These are phyloP conservation scores for Botia almorhae DNA, from an alignment of 2,797 vertebrate species.

Conservation along the genomic window DNA sequence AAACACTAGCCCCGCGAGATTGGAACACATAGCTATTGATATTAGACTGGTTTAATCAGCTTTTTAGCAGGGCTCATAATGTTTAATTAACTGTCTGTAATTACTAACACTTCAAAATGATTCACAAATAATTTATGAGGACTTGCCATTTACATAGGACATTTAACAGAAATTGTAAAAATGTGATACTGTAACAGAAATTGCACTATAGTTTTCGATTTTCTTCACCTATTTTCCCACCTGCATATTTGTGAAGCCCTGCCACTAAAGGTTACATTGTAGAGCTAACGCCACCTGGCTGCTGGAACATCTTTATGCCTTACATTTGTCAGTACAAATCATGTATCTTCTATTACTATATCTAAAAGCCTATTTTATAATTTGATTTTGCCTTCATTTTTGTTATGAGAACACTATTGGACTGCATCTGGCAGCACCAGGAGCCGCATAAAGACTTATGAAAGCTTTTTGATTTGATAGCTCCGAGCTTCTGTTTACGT, in stretches of 20 bases:
- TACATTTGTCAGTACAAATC: conserved; percentile 24
- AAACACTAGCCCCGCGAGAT: too few species aligned
- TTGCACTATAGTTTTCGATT: background rate
- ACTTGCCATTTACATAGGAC: background rate
- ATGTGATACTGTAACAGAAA: background rate
- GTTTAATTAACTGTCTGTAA: background rate
- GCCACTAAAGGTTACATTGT: conserved; percentile 20
- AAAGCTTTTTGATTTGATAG: conserved; percentile 44
- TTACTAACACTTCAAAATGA: too few species aligned
- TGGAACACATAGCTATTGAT: too few species aligned
- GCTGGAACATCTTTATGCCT: background rate
- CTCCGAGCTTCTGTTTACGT: conserved; percentile 22
- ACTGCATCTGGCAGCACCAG: conserved; percentile 10
- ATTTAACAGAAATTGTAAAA: background rate
- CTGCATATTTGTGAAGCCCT: conserved; percentile 2
- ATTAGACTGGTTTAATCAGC: background rate
- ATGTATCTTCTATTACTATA: conserved; percentile 38
- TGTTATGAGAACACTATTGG: conserved; percentile 42
- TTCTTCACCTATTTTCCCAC: background rate
- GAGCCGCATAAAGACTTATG: conserved; percentile 8
- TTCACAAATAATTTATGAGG: background rate
- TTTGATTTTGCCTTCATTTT: conserved; percentile 48
- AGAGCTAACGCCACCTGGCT: conserved; percentile 11
- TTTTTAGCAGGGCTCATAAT: background rate
- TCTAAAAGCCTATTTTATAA: conserved; percentile 44